Conservation (phyloP, 2,113 vertebrate species). For the Hyaena hyaena region DNA sequence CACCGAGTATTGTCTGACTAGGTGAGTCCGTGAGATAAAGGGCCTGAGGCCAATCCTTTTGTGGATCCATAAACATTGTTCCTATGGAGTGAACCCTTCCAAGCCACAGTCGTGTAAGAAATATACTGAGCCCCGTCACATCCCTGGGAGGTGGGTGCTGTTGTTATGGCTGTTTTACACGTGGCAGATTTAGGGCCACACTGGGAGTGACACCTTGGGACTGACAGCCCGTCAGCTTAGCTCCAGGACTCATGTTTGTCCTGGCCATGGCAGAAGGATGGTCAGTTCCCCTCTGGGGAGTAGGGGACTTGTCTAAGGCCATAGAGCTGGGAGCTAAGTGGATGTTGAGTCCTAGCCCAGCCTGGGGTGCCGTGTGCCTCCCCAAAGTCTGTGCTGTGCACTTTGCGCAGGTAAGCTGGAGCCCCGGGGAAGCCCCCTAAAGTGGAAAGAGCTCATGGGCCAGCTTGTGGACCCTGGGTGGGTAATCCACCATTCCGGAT, state of each 20-base stretch:
- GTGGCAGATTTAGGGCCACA: background rate
- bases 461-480: background rate
- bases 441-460: background rate
- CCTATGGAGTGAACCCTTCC: background rate
- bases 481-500: background rate
- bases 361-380: background rate
- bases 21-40: background rate
- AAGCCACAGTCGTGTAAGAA: background rate
- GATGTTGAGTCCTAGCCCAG: background rate
- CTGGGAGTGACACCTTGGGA: background rate
- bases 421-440: background rate
- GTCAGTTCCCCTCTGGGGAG: background rate
- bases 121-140: background rate
- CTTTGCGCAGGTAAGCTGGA: background rate
- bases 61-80: background rate
- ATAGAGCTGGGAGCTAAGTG: background rate
- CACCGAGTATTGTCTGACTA: background rate
- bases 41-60: background rate
- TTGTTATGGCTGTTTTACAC: background rate
- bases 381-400: background rate
- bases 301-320: background rate
- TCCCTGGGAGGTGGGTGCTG: background rate
- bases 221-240: background rate
- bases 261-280: background rate
- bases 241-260: background rate